Base-by-base conservation (phyloP, 2,113 vertebrate genomes). In the Potamarius usumacintae region DNA sequence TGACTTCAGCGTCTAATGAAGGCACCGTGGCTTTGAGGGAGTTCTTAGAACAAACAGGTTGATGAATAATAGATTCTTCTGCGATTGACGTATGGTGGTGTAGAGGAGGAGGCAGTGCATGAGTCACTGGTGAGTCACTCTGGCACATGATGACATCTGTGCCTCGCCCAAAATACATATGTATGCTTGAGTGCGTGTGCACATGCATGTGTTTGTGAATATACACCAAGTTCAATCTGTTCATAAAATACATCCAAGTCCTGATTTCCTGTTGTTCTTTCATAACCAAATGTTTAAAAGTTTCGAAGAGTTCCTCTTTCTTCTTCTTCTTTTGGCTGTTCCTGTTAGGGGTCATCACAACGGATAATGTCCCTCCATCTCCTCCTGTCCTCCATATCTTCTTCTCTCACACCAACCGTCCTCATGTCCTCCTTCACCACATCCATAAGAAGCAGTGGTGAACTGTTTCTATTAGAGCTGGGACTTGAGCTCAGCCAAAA, bases 121-220 rank as follows among this genome's bases (percentile, higher is more conserved):
- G 90, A 90, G 67, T 88, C 87, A 85, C 65, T 20, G 83, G 65
- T 90, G 90, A 91, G 69, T 90, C 89, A 91, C 76, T 76, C n/a
- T 91, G 88, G 88, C 12, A 85, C 90, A 91, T 79, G 90, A 91
- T 84, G 91, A 91, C 87, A 87, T 88, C 69, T 22, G 22, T 30
- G 50, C 72, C 2, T 22, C 55, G 4, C 58, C 42, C 58, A 58
- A 84, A 60, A n/a, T 85, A 53, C 22, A 82, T 58, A 65, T 83
- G 72, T 63, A 83, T 79, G 86, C 62, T 60, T 83, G 82, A 80
- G 30, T 58, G 55, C 53, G 74, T 86, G 69, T 82, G 87, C 83
- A 71, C n/a, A 60, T 83, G 72, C 78, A 22, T 15, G 7, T 65
- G 74, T 77, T 2, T 76, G 50, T 77, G 25, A 42, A 3, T 42